phyloP scores from a whole-genome alignment of 2,888 invertebrate genomes.

The Calephelis perditalis region DNA sequence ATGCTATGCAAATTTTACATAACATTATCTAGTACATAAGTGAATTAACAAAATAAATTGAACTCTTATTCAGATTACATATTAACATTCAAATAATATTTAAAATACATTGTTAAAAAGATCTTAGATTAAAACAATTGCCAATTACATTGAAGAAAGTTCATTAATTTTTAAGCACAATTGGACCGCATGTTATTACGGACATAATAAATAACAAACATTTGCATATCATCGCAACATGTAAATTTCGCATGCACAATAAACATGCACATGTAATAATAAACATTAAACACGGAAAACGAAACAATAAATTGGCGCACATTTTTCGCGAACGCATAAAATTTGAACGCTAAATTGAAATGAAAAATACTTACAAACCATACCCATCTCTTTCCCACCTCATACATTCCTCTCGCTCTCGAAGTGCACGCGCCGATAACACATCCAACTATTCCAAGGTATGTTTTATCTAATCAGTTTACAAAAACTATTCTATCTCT shows the following conservation, averaged over 20 bases:
- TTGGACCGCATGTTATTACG: constrained; percentile 29
- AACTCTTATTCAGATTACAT: too few relatives aligned
- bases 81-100: too few relatives aligned
- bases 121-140: background rate
- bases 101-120: too few relatives aligned
- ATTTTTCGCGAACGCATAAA: constrained; percentile 75
- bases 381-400: constrained; percentile 40
- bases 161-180: constrained; percentile 29
- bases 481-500: constrained; percentile 27
- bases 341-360: constrained; percentile 68
- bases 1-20: too few relatives aligned
- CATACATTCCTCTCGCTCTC: constrained; percentile 49
- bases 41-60: too few relatives aligned
- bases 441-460: constrained; percentile 19
- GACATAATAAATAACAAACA: constrained; percentile 38
- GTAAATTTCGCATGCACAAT: constrained; percentile 29
- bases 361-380: constrained; percentile 39
- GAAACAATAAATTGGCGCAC: constrained; percentile 63
- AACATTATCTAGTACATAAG: too few relatives aligned
- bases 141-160: constrained; percentile 25
- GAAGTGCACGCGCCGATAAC: constrained; percentile 55
- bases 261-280: constrained; percentile 22
- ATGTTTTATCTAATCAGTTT: constrained; percentile 23
- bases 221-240: constrained; percentile 37
- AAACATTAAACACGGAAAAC: constrained; percentile 41